phyloP scores from a whole-genome alignment of 2,113 vertebrate genomes.

The Heterocephalus glaber region DNA sequence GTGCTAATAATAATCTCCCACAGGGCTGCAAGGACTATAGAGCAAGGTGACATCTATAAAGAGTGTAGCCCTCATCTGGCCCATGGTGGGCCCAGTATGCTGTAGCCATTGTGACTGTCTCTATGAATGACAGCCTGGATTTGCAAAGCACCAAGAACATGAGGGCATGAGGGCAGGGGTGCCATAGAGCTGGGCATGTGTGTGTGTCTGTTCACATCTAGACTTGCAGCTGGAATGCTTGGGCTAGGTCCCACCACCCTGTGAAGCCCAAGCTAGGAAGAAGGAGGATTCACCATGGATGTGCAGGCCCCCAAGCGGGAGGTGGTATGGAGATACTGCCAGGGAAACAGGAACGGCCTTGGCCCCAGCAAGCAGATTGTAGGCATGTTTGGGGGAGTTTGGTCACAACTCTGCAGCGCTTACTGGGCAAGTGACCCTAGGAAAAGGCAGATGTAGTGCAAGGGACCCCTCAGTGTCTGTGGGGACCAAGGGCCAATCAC shows the following conservation, averaged over 20 bases:
- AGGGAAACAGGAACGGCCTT: background rate
- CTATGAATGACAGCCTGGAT: accelerated
- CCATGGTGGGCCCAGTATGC: accelerated
- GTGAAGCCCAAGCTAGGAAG: background rate
- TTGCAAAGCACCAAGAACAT: background rate
- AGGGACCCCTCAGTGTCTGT: background rate
- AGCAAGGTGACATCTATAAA: background rate
- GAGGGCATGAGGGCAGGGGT: background rate
- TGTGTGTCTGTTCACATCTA: background rate
- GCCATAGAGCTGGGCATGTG: accelerated
- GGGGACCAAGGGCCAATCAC: background rate
- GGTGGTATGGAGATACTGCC: background rate
- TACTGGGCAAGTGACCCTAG: accelerated
- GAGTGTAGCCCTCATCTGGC: background rate
- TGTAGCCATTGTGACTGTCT: background rate
- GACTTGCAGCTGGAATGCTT: background rate
- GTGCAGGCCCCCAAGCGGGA: accelerated
- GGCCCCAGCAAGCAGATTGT: background rate
- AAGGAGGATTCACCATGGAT: background rate
- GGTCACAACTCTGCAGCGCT: accelerated
- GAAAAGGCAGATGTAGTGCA: accelerated
- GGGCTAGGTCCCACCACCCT: background rate
- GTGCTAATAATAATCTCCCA: background rate
- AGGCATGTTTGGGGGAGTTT: background rate
- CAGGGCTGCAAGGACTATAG: background rate